These are phyloP conservation scores for Biston stratarius DNA, from an alignment of 2,888 invertebrate genomes.

Conservation along the genomic window DNA sequence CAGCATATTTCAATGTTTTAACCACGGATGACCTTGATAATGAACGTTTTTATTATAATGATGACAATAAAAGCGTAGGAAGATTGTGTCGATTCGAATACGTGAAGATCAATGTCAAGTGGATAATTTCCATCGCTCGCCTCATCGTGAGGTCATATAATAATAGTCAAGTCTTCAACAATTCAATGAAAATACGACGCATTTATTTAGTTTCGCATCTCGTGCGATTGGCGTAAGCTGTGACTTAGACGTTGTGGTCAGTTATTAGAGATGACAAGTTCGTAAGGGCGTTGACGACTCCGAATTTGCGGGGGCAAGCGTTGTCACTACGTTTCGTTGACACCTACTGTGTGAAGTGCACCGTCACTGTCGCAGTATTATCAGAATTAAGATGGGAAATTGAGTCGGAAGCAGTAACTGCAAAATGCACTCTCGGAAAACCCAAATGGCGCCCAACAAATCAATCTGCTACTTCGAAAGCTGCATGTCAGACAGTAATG, in stretches of 20 bases:
- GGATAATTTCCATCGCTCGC: constrained; percentile 23
- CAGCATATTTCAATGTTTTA: constrained; percentile 5
- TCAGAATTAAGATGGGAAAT: neutral
- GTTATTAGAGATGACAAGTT: constrained; percentile 13
- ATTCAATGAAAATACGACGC: constrained; percentile 41
- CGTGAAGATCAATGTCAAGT: constrained; percentile 34
- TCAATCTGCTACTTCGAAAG: constrained; percentile 9
- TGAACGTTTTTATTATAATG: constrained; percentile 43
- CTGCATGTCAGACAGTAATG: constrained; percentile 22
- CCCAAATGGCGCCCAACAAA: constrained; percentile 15
- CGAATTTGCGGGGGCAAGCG: constrained; percentile 45
- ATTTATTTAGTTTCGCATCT: constrained; percentile 53
- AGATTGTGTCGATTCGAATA: constrained; percentile 22
- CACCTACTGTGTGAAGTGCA: constrained; percentile 48
- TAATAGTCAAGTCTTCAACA: constrained; percentile 25
- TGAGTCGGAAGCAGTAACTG: constrained; percentile 1
- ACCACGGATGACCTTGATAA: constrained; percentile 45
- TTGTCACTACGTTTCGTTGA: constrained; percentile 60
- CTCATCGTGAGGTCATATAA: constrained; percentile 20
- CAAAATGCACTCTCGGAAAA: constrained; percentile 12
- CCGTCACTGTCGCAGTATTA: constrained; percentile 10
- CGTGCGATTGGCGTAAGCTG: constrained; percentile 41
- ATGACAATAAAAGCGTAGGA: constrained; percentile 28
- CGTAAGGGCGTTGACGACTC: constrained; percentile 45
- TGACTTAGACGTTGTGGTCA: constrained; percentile 30